Percentiles rank a stretch among this genome's conserved stretches.
Evolutionary conservation across 2,113 vertebrate species (phyloP).

Genomic region (Vidua chalybeata): DNA sequence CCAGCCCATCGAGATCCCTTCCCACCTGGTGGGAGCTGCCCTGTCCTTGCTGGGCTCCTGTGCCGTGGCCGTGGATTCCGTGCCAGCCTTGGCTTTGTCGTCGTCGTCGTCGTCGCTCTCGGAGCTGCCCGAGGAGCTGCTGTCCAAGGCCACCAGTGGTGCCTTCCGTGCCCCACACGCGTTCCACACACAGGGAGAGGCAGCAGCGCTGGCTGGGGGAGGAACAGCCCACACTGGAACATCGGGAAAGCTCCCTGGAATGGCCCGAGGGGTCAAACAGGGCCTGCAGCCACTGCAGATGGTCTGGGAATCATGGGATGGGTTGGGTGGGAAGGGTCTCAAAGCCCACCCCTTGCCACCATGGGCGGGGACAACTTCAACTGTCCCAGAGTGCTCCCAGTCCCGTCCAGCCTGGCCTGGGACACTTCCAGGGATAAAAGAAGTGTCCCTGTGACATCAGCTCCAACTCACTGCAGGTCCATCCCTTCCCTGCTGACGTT

Average conservation of each 20-base stretch:
- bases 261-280: fast-evolving
- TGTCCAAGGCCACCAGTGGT: conserved; percentile 80
- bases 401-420: not conserved
- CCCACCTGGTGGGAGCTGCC: conserved; percentile 81
- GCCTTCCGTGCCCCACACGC: conserved; percentile 74
- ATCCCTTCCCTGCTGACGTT: not conserved
- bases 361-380: not conserved
- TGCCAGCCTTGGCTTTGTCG: conserved; percentile 57
- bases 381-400: not conserved
- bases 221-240: not conserved
- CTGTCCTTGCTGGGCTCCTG: conserved; percentile 76
- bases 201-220: conserved; percentile 54
- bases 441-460: not conserved
- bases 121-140: conserved; percentile 85
- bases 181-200: conserved; percentile 76
- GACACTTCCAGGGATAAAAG: not conserved
- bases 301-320: fast-evolving
- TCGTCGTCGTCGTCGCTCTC: conserved; percentile 81
- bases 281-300: not conserved
- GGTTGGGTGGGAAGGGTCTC: not conserved
- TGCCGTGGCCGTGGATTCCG: conserved; percentile 50
- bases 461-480: not conserved
- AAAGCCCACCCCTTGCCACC: not conserved
- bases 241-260: fast-evolving
- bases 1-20: not conserved